Conservation (phyloP, 2,113 vertebrate species). For the Callospermophilus lateralis region DNA sequence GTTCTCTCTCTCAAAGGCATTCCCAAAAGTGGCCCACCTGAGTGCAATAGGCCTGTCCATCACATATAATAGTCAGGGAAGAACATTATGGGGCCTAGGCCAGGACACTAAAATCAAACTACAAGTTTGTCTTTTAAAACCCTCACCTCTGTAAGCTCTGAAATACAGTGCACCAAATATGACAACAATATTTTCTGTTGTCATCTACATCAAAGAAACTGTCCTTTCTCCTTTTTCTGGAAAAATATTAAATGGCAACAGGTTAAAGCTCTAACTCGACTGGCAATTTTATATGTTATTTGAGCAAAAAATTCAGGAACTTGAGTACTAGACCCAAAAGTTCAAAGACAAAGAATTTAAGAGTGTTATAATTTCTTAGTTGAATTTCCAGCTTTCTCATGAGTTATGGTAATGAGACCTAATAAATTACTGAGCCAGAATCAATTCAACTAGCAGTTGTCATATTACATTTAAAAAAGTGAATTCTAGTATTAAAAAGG, state of each 20-base stretch:
- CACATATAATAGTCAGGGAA: neutral
- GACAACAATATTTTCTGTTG: conserved; percentile 34
- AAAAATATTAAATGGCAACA: conserved; percentile 40
- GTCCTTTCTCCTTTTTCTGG: neutral
- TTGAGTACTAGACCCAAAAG: neutral
- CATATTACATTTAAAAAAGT: neutral
- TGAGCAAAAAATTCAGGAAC: neutral
- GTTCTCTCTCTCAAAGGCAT: neutral
- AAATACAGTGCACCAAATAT: neutral
- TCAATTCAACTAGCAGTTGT: neutral
- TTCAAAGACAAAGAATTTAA: neutral
- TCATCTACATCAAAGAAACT: conserved; percentile 14
- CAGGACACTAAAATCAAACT: neutral
- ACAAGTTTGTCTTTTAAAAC: neutral
- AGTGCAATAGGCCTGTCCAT: neutral
- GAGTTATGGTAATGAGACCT: neutral
- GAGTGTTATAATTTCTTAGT: neutral
- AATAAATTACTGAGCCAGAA: neutral
- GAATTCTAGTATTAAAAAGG: neutral
- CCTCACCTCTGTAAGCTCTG: neutral
- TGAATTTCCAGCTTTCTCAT: neutral
- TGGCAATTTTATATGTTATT: conserved; percentile 39
- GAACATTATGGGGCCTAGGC: neutral
- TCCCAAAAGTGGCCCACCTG: neutral
- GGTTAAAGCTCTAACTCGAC: neutral